phyloP scores from a whole-genome alignment of 1,140 invertebrate genomes.

The Drosophila suzukii region DNA sequence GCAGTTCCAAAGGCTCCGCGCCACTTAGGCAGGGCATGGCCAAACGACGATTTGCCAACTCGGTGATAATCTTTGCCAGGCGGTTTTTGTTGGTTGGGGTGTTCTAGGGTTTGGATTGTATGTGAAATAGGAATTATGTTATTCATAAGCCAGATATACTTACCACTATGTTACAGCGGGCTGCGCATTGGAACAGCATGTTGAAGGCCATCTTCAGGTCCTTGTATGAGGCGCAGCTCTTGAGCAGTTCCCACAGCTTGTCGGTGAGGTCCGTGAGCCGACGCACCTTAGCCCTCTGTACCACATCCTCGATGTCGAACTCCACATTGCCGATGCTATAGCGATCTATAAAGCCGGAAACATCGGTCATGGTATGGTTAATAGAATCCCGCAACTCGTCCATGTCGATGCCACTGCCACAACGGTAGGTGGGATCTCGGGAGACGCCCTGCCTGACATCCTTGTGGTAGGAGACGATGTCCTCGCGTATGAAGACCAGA shows the following conservation, averaged over 20 bases:
- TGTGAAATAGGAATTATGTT: not conserved
- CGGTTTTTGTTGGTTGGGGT: constrained; percentile 82
- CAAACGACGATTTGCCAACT: constrained; percentile 74
- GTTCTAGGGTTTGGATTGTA: constrained; percentile 52
- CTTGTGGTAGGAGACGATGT: constrained; percentile 63
- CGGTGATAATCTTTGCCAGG: constrained; percentile 77
- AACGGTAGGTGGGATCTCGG: constrained; percentile 64
- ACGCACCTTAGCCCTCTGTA: constrained; percentile 62
- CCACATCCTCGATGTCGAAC: constrained; percentile 71
- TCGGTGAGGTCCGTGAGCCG: constrained; percentile 74
- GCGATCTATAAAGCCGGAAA: constrained; percentile 52
- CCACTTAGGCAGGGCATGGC: constrained; percentile 79
- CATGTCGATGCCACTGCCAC: constrained; percentile 73
- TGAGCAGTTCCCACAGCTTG: constrained; percentile 79
- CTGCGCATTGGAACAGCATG: constrained; percentile 78
- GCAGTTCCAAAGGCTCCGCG: constrained; percentile 76
- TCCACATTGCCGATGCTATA: constrained; percentile 32
- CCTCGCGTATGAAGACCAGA: constrained; percentile 71
- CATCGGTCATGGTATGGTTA: constrained; percentile 73
- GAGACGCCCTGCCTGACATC: constrained; percentile 32
- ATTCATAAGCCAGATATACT: not conserved
- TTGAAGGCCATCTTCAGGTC: constrained; percentile 75
- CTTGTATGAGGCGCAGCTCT: constrained; percentile 73
- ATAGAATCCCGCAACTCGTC: constrained; percentile 71
- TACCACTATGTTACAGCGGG: constrained; percentile 80